Evolutionary conservation across 2,888 invertebrate species (phyloP).

Genomic region (Acronicta leporina): DNA sequence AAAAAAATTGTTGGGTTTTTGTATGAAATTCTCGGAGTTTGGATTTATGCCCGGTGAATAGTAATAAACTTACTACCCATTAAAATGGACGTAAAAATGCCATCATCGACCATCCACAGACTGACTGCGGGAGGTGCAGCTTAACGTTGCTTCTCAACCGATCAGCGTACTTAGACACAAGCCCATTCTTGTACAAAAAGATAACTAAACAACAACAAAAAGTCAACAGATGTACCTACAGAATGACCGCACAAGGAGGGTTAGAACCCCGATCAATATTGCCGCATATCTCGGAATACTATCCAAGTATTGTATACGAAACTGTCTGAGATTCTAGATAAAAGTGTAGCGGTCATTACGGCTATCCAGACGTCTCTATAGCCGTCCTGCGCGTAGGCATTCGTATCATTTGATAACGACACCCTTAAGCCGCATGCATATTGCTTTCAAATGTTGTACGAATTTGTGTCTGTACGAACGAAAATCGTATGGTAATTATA

Average conservation of each 20-base stretch:
- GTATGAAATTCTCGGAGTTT: too few species aligned
- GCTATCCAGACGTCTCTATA: constrained; percentile 69
- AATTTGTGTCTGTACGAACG: background rate
- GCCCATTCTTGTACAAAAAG: background rate
- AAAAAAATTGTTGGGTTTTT: too few species aligned
- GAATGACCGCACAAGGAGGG: background rate
- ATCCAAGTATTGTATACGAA: constrained; percentile 64
- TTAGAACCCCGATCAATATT: constrained; percentile 30
- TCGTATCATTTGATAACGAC: constrained; percentile 46
- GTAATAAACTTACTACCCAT: too few species aligned
- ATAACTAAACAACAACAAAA: background rate
- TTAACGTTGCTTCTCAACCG: too few species aligned
- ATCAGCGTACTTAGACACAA: too few species aligned
- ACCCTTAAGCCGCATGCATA: constrained; percentile 23
- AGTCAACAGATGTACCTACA: background rate
- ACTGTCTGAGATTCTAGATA: constrained; percentile 60
- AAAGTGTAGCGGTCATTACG: constrained; percentile 61
- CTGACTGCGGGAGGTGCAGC: too few species aligned
- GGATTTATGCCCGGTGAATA: too few species aligned
- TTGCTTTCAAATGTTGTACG: constrained; percentile 11
- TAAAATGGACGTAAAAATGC: too few species aligned
- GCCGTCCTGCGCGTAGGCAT: constrained; percentile 57
- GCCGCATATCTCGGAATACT: constrained; percentile 39
- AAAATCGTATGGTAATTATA: too few species aligned
- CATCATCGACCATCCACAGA: too few species aligned